Conservation (phyloP, 2,888 invertebrate species). For the Ethmia dodecea region DNA sequence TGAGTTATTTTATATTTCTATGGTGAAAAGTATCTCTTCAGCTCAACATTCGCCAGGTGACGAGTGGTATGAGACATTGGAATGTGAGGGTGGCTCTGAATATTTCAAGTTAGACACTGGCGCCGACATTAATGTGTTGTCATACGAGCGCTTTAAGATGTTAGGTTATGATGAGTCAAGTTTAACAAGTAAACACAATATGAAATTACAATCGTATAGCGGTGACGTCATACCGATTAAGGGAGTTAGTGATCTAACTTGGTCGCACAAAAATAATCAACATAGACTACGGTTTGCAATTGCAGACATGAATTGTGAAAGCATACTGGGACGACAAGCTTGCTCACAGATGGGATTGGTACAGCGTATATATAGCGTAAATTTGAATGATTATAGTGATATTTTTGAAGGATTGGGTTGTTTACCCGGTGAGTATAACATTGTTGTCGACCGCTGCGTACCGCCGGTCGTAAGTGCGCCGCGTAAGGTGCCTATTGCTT, state of each 20-base stretch:
- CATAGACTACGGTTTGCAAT: slow-evolving; percentile 11
- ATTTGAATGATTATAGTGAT: slow-evolving; percentile 1
- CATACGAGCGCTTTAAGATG: not conserved
- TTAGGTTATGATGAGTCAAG: not conserved
- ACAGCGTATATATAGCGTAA: slow-evolving; percentile 7
- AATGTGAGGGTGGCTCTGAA: slow-evolving; percentile 1
- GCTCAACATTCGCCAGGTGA: not conserved
- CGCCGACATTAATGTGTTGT: slow-evolving; percentile 1
- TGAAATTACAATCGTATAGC: slow-evolving; percentile 12
- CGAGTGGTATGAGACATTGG: slow-evolving; percentile 3
- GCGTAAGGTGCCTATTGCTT: slow-evolving; percentile 11
- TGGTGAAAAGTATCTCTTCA: not conserved
- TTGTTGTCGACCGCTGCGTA: slow-evolving; percentile 10
- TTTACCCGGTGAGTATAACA: slow-evolving; percentile 14
- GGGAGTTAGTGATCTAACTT: slow-evolving; percentile 9
- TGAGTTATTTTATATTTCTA: slow-evolving; percentile 8
- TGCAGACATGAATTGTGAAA: slow-evolving; percentile 6
- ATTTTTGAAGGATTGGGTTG: slow-evolving; percentile 12
- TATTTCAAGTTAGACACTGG: slow-evolving; percentile 7
- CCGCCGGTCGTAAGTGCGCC: slow-evolving; percentile 12
- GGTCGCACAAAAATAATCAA: slow-evolving; percentile 7
- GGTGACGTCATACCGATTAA: slow-evolving; percentile 12
- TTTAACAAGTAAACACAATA: not conserved
- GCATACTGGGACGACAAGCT: slow-evolving; percentile 6
- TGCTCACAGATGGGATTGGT: slow-evolving; percentile 8